Conservation (phyloP, 2,797 vertebrate genomes). For the Halcyon smyrnensis region DNA sequence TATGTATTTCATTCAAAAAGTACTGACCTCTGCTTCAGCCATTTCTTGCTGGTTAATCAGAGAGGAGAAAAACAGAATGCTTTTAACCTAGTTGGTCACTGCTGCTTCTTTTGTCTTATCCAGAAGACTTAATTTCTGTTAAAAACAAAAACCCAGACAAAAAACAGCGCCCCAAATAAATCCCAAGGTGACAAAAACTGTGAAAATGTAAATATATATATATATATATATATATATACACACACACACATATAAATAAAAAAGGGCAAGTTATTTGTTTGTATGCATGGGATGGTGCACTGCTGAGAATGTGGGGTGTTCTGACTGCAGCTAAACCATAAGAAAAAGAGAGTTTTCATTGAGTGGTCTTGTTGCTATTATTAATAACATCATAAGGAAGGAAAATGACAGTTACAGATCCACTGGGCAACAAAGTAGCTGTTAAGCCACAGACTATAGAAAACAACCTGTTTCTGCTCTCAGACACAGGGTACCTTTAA, state of each 20-base stretch:
- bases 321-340: neutral
- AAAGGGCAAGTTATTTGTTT: neutral
- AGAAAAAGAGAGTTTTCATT: neutral
- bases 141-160: neutral
- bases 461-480: neutral
- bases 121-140: neutral
- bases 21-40: neutral
- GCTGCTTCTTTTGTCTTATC: neutral
- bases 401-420: neutral
- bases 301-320: neutral
- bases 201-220: neutral
- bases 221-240: no score
- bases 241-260: no score
- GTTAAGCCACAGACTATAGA: neutral
- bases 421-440: neutral
- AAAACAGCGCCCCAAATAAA: neutral
- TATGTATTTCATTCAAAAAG: neutral
- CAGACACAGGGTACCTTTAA: neutral
- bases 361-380: neutral
- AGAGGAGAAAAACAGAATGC: neutral
- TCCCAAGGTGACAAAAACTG: neutral
- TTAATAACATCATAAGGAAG: neutral
- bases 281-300: neutral
- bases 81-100: neutral
- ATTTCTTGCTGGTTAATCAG: neutral